Conservation (phyloP, 2,797 vertebrate genomes). For the Pangasius macronema region DNA sequence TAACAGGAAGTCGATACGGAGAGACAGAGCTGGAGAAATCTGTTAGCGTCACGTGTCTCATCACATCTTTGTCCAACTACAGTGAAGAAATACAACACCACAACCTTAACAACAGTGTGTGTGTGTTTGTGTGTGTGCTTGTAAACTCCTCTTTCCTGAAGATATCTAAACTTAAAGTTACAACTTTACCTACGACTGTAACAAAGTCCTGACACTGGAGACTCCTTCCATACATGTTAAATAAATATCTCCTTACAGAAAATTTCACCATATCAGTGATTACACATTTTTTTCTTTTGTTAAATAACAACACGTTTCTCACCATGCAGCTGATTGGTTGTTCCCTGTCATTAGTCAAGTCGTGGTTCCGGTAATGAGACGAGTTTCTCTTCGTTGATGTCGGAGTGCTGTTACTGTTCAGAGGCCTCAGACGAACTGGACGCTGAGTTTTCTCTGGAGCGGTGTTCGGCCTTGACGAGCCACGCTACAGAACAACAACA, state of each 20-base stretch:
- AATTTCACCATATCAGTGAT: not conserved
- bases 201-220: not conserved
- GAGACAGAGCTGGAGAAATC: constrained; percentile 70
- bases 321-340: constrained; percentile 71
- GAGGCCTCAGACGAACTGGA: constrained; percentile 79
- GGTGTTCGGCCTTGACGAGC: constrained; percentile 81
- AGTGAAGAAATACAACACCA: constrained; percentile 24
- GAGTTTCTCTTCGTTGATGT: constrained; percentile 68
- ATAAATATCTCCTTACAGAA: not conserved
- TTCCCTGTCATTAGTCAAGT: constrained; percentile 62
- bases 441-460: constrained; percentile 84
- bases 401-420: constrained; percentile 65
- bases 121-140: constrained; percentile 9
- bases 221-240: not conserved
- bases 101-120: constrained; percentile 1
- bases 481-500: constrained; percentile 65
- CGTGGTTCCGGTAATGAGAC: constrained; percentile 59
- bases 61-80: constrained; percentile 70
- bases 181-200: not conserved
- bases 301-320: constrained; percentile 46
- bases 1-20: constrained; percentile 79
- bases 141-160: not conserved
- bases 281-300: not conserved
- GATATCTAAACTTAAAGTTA: not conserved
- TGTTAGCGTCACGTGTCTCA: constrained; percentile 61